Conservation (phyloP, 2,888 invertebrate genomes). For the Mesochorus sp. region DNA sequence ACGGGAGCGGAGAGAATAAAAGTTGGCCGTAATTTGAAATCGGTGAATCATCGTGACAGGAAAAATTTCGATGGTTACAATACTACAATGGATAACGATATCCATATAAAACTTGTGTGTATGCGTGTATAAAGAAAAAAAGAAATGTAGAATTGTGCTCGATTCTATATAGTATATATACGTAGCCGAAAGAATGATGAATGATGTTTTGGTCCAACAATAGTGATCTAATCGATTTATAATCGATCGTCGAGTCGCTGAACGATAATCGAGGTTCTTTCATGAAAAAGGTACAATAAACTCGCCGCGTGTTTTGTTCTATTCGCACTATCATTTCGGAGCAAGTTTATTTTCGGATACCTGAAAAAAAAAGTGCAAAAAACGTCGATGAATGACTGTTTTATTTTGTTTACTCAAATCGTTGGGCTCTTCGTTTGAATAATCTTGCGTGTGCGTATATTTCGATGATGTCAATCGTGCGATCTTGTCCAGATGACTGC, state of each 20-base stretch:
- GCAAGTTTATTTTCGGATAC: no score
- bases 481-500: no score
- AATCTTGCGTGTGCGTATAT: no score
- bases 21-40: slow-evolving; percentile 34
- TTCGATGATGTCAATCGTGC: no score
- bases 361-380: no score
- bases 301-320: slow-evolving; percentile 36
- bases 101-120: slow-evolving; percentile 1
- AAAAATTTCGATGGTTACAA: slow-evolving; percentile 35
- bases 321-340: no score
- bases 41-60: slow-evolving; percentile 53
- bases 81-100: slow-evolving; percentile 5
- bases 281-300: slow-evolving; percentile 65
- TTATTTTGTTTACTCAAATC: no score
- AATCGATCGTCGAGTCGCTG: slow-evolving; percentile 65
- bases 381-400: no score
- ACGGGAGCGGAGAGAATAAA: slow-evolving; percentile 23
- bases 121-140: not conserved
- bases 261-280: not conserved
- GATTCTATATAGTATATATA: not conserved
- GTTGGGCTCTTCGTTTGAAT: no score
- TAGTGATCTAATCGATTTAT: slow-evolving; percentile 70
- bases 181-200: slow-evolving; percentile 59
- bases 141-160: no score
- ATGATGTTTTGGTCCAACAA: slow-evolving; percentile 62